Evolutionary conservation across 2,888 invertebrate genomes (phyloP).

Genomic region (Euclidia mi): DNA sequence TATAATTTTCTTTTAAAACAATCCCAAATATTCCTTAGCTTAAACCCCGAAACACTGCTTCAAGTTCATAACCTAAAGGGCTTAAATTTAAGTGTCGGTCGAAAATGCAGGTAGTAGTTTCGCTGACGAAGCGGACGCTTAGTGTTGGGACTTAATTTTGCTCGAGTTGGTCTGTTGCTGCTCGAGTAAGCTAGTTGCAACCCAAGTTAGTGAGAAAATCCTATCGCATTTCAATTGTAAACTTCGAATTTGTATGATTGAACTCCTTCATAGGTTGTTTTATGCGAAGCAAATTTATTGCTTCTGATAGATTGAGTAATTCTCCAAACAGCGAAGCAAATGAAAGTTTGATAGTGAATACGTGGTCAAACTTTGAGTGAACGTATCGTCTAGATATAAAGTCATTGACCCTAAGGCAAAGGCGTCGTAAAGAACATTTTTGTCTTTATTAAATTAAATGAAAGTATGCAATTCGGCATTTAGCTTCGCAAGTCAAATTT

Average conservation of each 20-base stretch:
- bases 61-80: slow-evolving; percentile 50
- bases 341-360: slow-evolving; percentile 21
- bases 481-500: neutral
- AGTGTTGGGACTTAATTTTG: slow-evolving; percentile 23
- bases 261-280: slow-evolving; percentile 19
- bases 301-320: slow-evolving; percentile 22
- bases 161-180: slow-evolving; percentile 15
- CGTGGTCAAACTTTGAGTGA: slow-evolving; percentile 33
- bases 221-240: neutral
- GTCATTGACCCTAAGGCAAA: slow-evolving; percentile 32
- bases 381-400: slow-evolving; percentile 30
- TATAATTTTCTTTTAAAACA: slow-evolving; percentile 36
- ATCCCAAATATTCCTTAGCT: slow-evolving; percentile 39
- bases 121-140: slow-evolving; percentile 25
- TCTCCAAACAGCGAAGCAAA: slow-evolving; percentile 13
- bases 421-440: slow-evolving; percentile 27
- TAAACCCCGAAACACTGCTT: slow-evolving; percentile 26
- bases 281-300: slow-evolving; percentile 23
- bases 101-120: slow-evolving; percentile 35
- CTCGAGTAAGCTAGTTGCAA: slow-evolving; percentile 12
- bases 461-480: slow-evolving; percentile 26
- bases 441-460: slow-evolving; percentile 28
- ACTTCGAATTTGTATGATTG: slow-evolving; percentile 18
- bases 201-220: slow-evolving; percentile 1
- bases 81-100: slow-evolving; percentile 37